A percentile compares a stretch with the other conserved stretches of the same genome.
These are phyloP conservation scores for Psylliodes chrysocephalus DNA, from an alignment of 2,888 invertebrate genomes.

Conservation along the genomic window DNA sequence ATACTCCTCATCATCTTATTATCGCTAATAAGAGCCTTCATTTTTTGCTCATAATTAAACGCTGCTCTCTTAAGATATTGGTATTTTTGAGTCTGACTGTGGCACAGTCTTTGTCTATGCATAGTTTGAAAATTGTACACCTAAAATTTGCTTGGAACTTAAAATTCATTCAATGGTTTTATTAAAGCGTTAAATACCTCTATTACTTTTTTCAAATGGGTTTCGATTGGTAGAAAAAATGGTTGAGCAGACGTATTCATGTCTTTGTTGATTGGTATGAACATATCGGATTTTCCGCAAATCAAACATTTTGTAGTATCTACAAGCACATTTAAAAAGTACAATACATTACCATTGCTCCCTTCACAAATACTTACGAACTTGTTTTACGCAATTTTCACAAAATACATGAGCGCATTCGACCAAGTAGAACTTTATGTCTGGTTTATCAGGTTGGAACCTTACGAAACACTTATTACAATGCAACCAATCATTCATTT, in stretches of 20 bases:
- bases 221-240: conserved; percentile 54
- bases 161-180: not conserved
- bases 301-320: conserved; percentile 51
- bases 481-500: conserved; percentile 57
- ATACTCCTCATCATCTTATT: conserved; percentile 44
- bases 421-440: conserved; percentile 53
- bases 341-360: too few species aligned
- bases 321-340: conserved; percentile 32
- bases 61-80: conserved; percentile 54
- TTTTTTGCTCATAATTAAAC: conserved; percentile 48
- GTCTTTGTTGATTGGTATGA: conserved; percentile 51
- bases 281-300: conserved; percentile 50
- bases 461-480: conserved; percentile 59
- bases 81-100: conserved; percentile 54
- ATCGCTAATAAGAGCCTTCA: conserved; percentile 53
- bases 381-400: conserved; percentile 51
- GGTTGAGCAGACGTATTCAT: conserved; percentile 52
- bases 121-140: conserved; percentile 55
- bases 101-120: conserved; percentile 48
- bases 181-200: conserved; percentile 47
- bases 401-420: conserved; percentile 60
- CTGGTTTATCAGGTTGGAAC: conserved; percentile 41
- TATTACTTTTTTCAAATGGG: conserved; percentile 48
- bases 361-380: conserved; percentile 52
- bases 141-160: conserved; percentile 39